Base-by-base conservation (phyloP, 2,797 vertebrate genomes). In the Diceros bicornis region DNA sequence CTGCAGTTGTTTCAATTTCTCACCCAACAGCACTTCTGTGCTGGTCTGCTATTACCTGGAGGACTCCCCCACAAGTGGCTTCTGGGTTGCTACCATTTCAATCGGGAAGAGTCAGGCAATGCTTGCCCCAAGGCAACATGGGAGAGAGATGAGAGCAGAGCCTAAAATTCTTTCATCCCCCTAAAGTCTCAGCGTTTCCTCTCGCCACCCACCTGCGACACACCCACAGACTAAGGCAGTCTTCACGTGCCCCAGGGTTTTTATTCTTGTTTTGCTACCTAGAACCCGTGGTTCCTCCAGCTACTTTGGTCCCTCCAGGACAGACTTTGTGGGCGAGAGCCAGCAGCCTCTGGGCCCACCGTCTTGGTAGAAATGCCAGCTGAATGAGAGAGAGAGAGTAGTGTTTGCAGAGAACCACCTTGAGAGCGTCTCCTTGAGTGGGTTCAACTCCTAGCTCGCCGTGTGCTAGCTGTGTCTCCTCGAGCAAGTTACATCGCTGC, bases 321-420 rank as follows among this genome's bases (percentile, higher is more conserved):
- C 0, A 20, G 18, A 32, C 7, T 14, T 17, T 0, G 13, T 12
- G 32, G 44, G n/a, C 66, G 21, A 57, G 21, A 18, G 34, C 41
- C 27, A 14, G 72, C 57, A 34, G 34, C 41, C 41, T 13, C 1
- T 8, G 32, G 25, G 47, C 4, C 4, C 14, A 6, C 34, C 10
- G 10, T 11, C n/a, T 29, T 8, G 66, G 27, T 18, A 23, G n/a
- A 85, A 25, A 71, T 2, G 17, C 6, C 47, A 27, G 61, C 44
- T 37, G 34, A 4, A 12, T 0, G 4, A 17, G 20, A 69, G 29
- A 16, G 29, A 16, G 68, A 3, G 23, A 1, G 11, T 14, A 12
- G n/a, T 0, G 41, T 29, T 4, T 29, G 27, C 81, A 14, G 50
- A 55, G 64, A 57, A 79, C 37, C 75, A 6, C 81, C 7, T 10